These are phyloP conservation scores for Desoria tigrina DNA, from an alignment of 2,888 invertebrate genomes.

Conservation along the genomic window DNA sequence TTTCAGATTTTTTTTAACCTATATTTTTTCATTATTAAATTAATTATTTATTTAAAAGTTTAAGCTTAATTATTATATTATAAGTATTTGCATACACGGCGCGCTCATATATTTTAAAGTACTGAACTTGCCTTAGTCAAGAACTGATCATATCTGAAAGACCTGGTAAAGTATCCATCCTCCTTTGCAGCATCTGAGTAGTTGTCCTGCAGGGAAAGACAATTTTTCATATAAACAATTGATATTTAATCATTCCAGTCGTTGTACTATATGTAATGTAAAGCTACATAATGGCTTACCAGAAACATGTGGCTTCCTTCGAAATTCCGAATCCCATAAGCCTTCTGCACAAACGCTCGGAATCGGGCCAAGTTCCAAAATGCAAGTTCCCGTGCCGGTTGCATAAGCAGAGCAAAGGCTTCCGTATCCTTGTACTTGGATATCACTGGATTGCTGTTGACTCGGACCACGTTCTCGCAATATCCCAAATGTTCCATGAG, in stretches of 20 bases:
- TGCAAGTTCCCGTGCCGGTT: constrained; percentile 20
- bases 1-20: no score
- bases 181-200: not conserved
- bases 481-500: constrained; percentile 19
- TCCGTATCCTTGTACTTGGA: constrained; percentile 1
- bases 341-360: constrained; percentile 3
- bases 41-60: no score
- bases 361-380: constrained; percentile 1
- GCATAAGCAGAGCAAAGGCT: constrained; percentile 8
- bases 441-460: constrained; percentile 11
- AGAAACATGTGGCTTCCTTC: constrained; percentile 7
- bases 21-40: no score
- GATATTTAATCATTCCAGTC: no score
- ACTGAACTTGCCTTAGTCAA: constrained; percentile 2
- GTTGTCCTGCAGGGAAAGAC: not conserved
- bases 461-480: constrained; percentile 14
- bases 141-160: not conserved
- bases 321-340: constrained; percentile 8
- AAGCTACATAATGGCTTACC: not conserved
- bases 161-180: not conserved
- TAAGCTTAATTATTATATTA: no score
- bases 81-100: no score
- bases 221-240: no score
- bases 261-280: not conserved
- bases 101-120: no score